Evolutionary conservation across 2,888 invertebrate genomes (phyloP).

Genomic region (Mactromeris polynyma): DNA sequence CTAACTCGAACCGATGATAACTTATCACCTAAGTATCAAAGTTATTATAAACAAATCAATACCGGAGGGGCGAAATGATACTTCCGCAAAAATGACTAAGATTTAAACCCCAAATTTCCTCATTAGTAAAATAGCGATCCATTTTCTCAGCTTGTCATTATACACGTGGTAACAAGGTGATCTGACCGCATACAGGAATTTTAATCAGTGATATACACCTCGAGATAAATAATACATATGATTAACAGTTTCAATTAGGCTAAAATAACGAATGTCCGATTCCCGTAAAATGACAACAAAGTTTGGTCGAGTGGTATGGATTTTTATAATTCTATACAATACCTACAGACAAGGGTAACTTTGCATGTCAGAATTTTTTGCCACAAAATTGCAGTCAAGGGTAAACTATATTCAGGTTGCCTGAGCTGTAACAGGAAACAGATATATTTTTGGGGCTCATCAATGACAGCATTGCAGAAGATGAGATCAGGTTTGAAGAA

Average conservation of each 20-base stretch:
- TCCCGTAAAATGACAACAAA: too few relatives aligned
- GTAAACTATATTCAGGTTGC: too few relatives aligned
- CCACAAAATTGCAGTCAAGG: too few relatives aligned
- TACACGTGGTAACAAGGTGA: neutral
- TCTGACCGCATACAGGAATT: neutral
- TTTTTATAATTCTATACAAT: too few relatives aligned
- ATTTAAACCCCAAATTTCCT: neutral
- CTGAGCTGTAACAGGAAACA: too few relatives aligned
- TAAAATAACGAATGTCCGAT: too few relatives aligned
- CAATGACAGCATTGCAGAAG: too few relatives aligned
- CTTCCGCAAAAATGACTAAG: conserved; percentile 11
- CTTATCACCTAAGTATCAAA: neutral
- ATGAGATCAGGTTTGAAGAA: too few relatives aligned
- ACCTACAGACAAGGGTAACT: too few relatives aligned
- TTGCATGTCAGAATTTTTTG: too few relatives aligned
- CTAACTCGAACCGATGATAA: neutral
- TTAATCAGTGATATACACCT: neutral
- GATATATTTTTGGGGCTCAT: too few relatives aligned
- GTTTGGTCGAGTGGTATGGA: too few relatives aligned
- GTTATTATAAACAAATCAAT: neutral
- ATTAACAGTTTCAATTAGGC: neutral
- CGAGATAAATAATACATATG: neutral
- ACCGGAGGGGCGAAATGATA: neutral
- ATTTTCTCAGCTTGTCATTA: neutral
- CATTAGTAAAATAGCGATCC: neutral